Conservation (phyloP, 1,140 invertebrate genomes). For the Lasaia peninsularis region DNA sequence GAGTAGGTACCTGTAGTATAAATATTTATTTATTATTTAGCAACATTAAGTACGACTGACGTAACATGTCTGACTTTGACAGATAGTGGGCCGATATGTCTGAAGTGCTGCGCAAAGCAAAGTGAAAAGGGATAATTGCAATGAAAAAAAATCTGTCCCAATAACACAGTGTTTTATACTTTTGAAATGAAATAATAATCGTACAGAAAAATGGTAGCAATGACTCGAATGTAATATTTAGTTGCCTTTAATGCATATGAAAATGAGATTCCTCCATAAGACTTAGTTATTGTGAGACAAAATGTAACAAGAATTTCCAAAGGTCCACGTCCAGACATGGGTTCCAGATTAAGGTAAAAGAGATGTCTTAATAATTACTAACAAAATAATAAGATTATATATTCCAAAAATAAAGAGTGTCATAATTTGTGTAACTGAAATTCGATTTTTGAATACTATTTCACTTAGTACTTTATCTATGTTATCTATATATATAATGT, state of each 20-base stretch:
- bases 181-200: background rate
- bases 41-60: too few species aligned
- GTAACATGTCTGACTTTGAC: too few species aligned
- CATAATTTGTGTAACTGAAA: constrained; percentile 19
- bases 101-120: background rate
- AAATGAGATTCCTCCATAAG: background rate
- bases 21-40: too few species aligned
- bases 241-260: background rate
- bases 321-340: constrained; percentile 62
- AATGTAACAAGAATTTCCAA: constrained; percentile 54
- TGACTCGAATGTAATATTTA: background rate
- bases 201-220: background rate
- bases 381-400: background rate
- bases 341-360: constrained; percentile 66
- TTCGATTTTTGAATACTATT: constrained; percentile 1
- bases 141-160: constrained; percentile 4
- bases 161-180: background rate
- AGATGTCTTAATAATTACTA: constrained; percentile 20
- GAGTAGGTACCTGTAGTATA: too few species aligned
- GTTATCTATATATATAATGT: background rate
- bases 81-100: background rate
- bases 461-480: background rate
- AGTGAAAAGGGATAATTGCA: constrained; percentile 6
- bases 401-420: background rate
- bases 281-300: constrained; percentile 25